Evolutionary conservation across 2,888 invertebrate genomes (phyloP), one percentile per base, ranked within the genome.

Genomic region (Mythimna loreyi): DNA sequence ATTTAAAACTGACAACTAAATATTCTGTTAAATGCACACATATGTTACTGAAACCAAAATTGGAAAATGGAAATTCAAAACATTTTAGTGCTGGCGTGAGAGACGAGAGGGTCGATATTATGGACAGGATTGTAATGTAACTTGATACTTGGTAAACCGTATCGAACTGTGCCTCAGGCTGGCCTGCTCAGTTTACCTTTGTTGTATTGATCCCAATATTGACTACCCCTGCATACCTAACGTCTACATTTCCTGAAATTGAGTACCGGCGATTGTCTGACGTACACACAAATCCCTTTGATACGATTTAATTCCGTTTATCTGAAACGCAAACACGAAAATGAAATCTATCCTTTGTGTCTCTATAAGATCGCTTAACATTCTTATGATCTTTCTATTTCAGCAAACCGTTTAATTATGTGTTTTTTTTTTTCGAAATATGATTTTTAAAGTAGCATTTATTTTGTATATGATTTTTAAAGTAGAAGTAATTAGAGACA

Each of bases 141-240:
- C n/a, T 43, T 33, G 25, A 13, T 21, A 33, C 7, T 11, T 19
- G 9, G 19, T 0, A 4, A 52, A 1, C 4, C 1, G 13, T 6
- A n/a, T 25, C 13, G 9, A 30, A 47, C 9, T 11, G 13, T 7
- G 21, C 52, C 40, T 8, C 16, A 9, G 36, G 47, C 28, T 23
- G 21, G 11, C 11, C 11, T 11, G 6, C 3, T 65, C 16, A 6
- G 21, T 19, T 50, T 40, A 49, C 49, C 59, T 50, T 60, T 75
- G 55, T 36, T 33, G 19, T n/a, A 25, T 36, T 50, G 19, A 56
- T 56, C 9, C 23, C 40, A 43, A 49, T 21, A 55, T 55, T 45
- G 19, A 36, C 28, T 13, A 45, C 6, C 45, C 2, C 7, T 40
- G 21, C 13, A 40, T 13, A 28, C 28, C 28, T 28, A 25, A 43